Percentiles rank a stretch among this genome's conserved stretches.
Conservation (phyloP, 2,888 invertebrate genomes). For the Tortrix viridana region DNA sequence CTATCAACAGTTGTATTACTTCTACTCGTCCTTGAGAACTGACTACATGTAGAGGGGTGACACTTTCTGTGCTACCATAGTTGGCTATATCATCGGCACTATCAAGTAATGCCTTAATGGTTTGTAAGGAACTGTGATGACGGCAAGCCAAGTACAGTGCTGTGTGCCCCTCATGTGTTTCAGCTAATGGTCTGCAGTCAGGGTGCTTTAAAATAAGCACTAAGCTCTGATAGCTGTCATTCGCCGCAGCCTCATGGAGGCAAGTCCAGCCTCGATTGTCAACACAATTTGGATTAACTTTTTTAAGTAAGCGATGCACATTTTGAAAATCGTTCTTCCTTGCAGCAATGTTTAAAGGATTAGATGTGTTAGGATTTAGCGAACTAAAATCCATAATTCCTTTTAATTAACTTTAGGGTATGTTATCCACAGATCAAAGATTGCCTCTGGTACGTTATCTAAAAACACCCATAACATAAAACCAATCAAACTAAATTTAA, state of each 20-base stretch:
- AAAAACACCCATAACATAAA: too few species aligned
- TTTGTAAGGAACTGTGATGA: conserved; percentile 61
- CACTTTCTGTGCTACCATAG: conserved; percentile 74
- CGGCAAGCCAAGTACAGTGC: conserved; percentile 75
- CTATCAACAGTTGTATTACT: conserved; percentile 65
- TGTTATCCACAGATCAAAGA: too few species aligned
- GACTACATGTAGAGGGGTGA: conserved; percentile 75
- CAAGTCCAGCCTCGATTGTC: conserved; percentile 83
- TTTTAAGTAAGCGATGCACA: conserved; percentile 66
- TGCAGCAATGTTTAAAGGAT: conserved; percentile 75
- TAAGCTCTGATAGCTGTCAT: conserved; percentile 69
- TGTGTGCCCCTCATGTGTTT: conserved; percentile 79
- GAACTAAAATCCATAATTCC: conserved; percentile 78
- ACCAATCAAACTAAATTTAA: too few species aligned
- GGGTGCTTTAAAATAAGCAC: conserved; percentile 64
- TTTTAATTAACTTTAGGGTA: conserved; percentile 2
- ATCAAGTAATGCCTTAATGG: conserved; percentile 65
- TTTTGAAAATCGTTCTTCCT: conserved; percentile 65
- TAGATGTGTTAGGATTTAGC: conserved; percentile 75
- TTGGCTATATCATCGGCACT: conserved; percentile 69
- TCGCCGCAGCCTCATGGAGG: conserved; percentile 78
- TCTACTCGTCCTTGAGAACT: conserved; percentile 69
- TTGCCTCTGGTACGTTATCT: too few species aligned
- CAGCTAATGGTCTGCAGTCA: conserved; percentile 62
- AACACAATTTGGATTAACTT: conserved; percentile 74